phyloP scores from a whole-genome alignment of 2,888 invertebrate species.

The Drosophila kokeensis region DNA sequence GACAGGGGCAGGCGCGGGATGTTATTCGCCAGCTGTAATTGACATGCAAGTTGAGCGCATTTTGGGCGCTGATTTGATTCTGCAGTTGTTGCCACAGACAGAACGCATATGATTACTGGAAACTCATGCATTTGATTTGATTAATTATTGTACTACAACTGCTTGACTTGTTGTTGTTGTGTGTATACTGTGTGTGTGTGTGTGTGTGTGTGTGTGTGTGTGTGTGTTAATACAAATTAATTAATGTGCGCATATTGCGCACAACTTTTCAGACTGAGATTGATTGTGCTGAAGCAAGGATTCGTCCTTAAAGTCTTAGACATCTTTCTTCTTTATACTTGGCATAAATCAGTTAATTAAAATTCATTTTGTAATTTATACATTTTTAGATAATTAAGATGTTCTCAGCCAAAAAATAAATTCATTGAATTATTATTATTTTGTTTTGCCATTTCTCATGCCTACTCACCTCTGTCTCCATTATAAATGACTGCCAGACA shows the following conservation, averaged over 20 bases:
- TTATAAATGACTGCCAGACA: conserved; percentile 63
- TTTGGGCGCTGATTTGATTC: conserved; percentile 73
- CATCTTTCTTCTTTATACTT: neutral
- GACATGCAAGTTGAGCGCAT: conserved; percentile 75
- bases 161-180: conserved; percentile 22
- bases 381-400: neutral
- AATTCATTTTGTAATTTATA: neutral
- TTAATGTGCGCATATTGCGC: conserved; percentile 75
- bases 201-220: conserved; percentile 8
- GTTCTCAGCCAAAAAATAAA: neutral
- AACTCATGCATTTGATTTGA: conserved; percentile 77
- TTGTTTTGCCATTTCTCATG: neutral
- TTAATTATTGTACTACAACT: conserved; percentile 70
- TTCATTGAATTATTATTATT: neutral
- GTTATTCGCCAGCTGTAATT: conserved; percentile 69
- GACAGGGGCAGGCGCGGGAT: neutral
- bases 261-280: conserved; percentile 58
- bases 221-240: conserved; percentile 76
- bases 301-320: neutral
- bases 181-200: conserved; percentile 5
- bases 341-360: conserved; percentile 17
- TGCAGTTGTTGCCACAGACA: conserved; percentile 50
- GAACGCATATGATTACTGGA: conserved; percentile 76
- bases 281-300: conserved; percentile 54
- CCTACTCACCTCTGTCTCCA: conserved; percentile 1